Evolutionary conservation across 92 coral and sea anemone species (phyloP).

Genomic region (Phenganax stokvisi): DNA sequence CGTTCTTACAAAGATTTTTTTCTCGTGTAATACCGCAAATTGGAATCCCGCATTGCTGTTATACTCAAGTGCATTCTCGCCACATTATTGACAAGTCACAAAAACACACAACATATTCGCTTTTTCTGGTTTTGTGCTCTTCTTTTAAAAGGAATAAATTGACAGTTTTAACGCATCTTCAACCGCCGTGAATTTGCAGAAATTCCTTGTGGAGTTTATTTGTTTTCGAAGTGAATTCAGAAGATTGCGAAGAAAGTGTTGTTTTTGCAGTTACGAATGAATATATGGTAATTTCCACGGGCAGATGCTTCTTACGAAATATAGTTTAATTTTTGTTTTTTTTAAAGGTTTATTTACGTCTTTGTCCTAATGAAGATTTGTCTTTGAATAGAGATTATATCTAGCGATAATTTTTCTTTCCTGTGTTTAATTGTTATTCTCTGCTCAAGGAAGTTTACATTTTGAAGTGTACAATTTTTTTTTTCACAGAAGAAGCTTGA

Average conservation of each 20-base stretch:
- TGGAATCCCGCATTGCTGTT: constrained; percentile 9
- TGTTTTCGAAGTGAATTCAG: not conserved
- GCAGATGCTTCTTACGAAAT: constrained; percentile 9
- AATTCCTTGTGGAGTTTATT: not conserved
- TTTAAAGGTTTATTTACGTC: not conserved
- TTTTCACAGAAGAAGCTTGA: too few relatives aligned
- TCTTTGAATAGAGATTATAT: not conserved
- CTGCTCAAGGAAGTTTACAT: too few relatives aligned
- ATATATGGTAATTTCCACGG: not conserved
- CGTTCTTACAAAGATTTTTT: not conserved
- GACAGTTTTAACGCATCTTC: too few relatives aligned
- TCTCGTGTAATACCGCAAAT: not conserved
- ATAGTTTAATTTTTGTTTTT: not conserved
- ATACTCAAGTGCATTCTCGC: not conserved
- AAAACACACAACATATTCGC: not conserved
- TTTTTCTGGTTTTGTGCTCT: not conserved
- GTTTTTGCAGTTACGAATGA: constrained; percentile 14
- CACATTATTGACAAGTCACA: not conserved
- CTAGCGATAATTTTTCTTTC: not conserved
- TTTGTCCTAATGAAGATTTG: constrained; percentile 12
- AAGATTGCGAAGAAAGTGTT: not conserved
- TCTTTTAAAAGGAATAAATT: too few relatives aligned
- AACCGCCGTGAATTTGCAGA: too few relatives aligned
- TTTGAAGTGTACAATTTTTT: too few relatives aligned
- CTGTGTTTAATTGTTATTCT: not conserved